A percentile compares a stretch with the other conserved stretches of the same genome.
Evolutionary conservation across 2,113 vertebrate genomes (phyloP).

Genomic region (Bettongia penicillata): DNA sequence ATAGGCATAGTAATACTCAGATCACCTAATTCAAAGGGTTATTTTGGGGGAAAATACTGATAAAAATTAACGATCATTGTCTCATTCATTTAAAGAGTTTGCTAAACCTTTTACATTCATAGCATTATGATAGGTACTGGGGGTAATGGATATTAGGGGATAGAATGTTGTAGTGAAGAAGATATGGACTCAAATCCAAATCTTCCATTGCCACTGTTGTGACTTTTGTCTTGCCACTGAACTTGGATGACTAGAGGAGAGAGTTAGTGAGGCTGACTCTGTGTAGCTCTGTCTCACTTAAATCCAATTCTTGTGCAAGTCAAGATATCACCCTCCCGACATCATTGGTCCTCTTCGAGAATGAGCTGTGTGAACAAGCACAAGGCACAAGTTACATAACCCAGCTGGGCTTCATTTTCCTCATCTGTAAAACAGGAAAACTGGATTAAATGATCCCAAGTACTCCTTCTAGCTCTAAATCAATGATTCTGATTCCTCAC

Average conservation of each 20-base stretch:
- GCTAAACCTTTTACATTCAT: neutral
- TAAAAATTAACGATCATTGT: neutral
- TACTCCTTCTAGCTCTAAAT: neutral
- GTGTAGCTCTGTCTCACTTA: no score
- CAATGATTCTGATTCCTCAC: neutral
- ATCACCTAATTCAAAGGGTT: neutral
- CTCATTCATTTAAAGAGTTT: neutral
- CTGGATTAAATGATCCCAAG: neutral
- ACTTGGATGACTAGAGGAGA: no score
- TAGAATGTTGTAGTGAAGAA: neutral
- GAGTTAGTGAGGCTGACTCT: no score
- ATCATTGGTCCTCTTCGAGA: no score
- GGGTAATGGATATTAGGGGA: neutral
- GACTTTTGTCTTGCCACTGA: no score
- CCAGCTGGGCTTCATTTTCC: neutral
- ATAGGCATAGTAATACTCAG: neutral
- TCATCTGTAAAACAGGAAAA: neutral
- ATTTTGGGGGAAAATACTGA: neutral
- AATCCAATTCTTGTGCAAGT: no score
- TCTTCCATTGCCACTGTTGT: neutral
- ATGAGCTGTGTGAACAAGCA: neutral
- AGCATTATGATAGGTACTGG: neutral
- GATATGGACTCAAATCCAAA: neutral
- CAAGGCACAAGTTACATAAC: neutral
- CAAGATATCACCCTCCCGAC: no score